Conservation (phyloP, 92 coral and sea anemone genomes). For the Actinostola sp. region DNA sequence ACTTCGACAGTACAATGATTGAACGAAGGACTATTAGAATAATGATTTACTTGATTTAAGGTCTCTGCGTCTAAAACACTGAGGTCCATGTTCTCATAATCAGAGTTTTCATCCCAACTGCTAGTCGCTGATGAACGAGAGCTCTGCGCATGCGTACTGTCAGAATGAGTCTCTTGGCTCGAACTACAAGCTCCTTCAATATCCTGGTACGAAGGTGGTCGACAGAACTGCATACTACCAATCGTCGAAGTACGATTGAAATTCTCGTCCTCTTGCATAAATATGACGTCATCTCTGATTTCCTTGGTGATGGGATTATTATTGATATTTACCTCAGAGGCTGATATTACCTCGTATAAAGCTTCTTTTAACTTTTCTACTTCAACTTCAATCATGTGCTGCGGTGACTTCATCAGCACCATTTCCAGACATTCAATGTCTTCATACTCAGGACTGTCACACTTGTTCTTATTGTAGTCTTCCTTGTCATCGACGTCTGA, state of each 20-base stretch:
- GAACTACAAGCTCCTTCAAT: conserved; percentile 19
- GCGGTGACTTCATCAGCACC: conserved; percentile 56
- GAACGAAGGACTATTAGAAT: conserved; percentile 1
- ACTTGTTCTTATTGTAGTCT: conserved; percentile 35
- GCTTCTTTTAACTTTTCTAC: conserved; percentile 72
- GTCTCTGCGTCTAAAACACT: neutral
- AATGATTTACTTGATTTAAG: neutral
- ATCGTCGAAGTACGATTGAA: conserved; percentile 19
- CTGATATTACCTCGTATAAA: conserved; percentile 67
- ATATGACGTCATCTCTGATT: conserved; percentile 15
- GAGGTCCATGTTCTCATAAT: conserved; percentile 23
- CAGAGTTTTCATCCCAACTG: conserved; percentile 46
- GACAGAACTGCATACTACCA: conserved; percentile 27
- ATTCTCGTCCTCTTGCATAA: conserved; percentile 21
- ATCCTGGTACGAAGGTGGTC: conserved; percentile 46
- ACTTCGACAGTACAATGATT: conserved; percentile 1
- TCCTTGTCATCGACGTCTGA: conserved; percentile 54
- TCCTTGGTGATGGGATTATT: conserved; percentile 57
- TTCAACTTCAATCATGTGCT: conserved; percentile 49
- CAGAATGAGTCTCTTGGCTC: conserved; percentile 14
- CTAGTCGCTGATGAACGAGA: conserved; percentile 19
- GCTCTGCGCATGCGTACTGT: conserved; percentile 40
- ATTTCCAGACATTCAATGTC: conserved; percentile 63
- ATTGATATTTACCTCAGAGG: conserved; percentile 57
- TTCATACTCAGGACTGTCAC: conserved; percentile 45